Percentiles rank a stretch among this genome's conserved stretches.
Conservation (phyloP, 2,888 invertebrate genomes). For the Margaritifera margaritifera region DNA sequence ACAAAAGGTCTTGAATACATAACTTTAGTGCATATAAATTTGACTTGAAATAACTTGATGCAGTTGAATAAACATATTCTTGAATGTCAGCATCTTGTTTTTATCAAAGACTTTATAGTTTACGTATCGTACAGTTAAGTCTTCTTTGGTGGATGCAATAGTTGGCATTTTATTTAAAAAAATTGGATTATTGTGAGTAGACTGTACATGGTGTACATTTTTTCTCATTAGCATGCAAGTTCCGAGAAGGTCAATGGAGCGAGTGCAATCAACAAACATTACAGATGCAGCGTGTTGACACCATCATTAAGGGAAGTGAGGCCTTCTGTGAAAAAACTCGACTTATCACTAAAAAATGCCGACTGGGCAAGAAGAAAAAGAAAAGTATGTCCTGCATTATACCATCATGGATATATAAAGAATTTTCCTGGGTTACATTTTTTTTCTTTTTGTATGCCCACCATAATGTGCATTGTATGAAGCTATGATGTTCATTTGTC, state of each 20-base stretch:
- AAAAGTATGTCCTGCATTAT: conserved; percentile 30
- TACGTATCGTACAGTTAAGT: too few species aligned
- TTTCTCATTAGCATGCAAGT: conserved; percentile 54
- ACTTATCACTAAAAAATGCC: conserved; percentile 54
- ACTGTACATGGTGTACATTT: not conserved
- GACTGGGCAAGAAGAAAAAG: conserved; percentile 32
- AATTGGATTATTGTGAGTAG: not conserved
- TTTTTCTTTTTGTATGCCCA: too few species aligned
- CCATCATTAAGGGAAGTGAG: conserved; percentile 39
- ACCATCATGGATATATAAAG: not conserved
- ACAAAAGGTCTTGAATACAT: too few species aligned
- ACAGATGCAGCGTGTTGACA: conserved; percentile 50
- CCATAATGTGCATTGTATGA: too few species aligned
- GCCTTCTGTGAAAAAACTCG: conserved; percentile 47
- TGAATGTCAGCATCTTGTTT: too few species aligned
- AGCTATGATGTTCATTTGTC: too few species aligned
- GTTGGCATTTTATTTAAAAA: not conserved
- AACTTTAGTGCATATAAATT: too few species aligned
- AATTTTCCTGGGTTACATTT: too few species aligned
- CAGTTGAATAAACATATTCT: too few species aligned
- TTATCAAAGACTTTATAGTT: too few species aligned
- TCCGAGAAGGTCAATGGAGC: conserved; percentile 57
- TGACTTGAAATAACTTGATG: too few species aligned
- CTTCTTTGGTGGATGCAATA: too few species aligned
- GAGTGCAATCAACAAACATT: conserved; percentile 50